phyloP scores from a whole-genome alignment of 37 sponge, comb jelly and placozoan species.

The Spongilla lacustris region DNA sequence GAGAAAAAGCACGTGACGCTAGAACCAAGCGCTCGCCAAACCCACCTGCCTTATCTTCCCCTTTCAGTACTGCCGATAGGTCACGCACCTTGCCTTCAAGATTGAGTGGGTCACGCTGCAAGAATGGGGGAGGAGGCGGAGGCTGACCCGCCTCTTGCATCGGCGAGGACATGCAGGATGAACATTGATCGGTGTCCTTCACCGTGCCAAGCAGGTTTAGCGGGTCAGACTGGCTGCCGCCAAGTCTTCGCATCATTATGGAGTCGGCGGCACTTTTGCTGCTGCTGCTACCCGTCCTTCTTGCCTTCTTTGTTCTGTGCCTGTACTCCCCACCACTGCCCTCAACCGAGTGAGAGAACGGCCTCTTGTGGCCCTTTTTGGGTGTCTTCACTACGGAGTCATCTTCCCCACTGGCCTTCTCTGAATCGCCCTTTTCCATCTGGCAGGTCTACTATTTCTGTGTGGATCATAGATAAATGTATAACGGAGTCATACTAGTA shows the following conservation, averaged over 20 bases:
- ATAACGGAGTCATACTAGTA: no score
- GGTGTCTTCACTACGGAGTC: background rate
- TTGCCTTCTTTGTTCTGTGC: background rate
- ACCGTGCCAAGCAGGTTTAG: constrained; percentile 73
- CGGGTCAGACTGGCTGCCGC: constrained; percentile 82
- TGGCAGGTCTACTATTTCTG: background rate
- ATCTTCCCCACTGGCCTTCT: background rate
- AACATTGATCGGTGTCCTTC: constrained; percentile 35
- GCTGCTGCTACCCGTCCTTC: background rate
- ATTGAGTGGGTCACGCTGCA: constrained; percentile 75
- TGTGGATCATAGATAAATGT: no score
- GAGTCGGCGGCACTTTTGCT: constrained; percentile 34
- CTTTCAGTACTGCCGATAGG: background rate
- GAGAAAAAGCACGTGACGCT: background rate
- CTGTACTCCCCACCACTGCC: background rate
- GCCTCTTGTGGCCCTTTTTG: background rate
- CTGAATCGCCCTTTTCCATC: background rate
- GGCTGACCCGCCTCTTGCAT: constrained; percentile 1
- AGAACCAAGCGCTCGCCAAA: background rate
- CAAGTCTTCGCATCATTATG: constrained; percentile 57
- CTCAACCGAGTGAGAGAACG: background rate
- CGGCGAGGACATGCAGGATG: constrained; percentile 79
- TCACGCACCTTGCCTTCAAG: constrained; percentile 49
- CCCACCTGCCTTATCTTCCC: background rate
- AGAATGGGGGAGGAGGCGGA: constrained; percentile 47